phyloP scores from a whole-genome alignment of 2,888 invertebrate genomes.

The Conchocele bisecta region DNA sequence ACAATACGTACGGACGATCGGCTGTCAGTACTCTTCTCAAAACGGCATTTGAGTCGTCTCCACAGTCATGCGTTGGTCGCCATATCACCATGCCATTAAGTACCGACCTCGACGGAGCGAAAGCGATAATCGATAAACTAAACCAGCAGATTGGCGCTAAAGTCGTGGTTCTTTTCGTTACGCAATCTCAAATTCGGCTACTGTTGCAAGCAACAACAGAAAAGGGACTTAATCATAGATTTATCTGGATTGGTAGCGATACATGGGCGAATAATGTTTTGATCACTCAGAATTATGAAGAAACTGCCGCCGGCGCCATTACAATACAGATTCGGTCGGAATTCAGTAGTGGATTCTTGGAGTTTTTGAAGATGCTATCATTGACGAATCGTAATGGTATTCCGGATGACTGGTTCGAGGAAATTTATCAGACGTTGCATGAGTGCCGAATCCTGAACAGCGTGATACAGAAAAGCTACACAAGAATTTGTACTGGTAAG shows the following conservation, averaged over 20 bases:
- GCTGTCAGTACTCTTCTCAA: slow-evolving; percentile 75
- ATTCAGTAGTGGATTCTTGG: slow-evolving; percentile 73
- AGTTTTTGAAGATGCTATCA: slow-evolving; percentile 75
- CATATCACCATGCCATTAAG: slow-evolving; percentile 67
- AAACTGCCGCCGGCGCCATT: slow-evolving; percentile 76
- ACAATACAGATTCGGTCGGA: slow-evolving; percentile 74
- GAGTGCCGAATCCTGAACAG: slow-evolving; percentile 79
- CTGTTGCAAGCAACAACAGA: slow-evolving; percentile 79
- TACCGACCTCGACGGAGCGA: slow-evolving; percentile 65
- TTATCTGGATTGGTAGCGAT: slow-evolving; percentile 79
- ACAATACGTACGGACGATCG: slow-evolving; percentile 74
- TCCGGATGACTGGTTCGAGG: slow-evolving; percentile 83
- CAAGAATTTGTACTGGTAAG: slow-evolving; percentile 72
- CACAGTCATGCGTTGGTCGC: slow-evolving; percentile 70
- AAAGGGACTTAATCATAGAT: slow-evolving; percentile 70
- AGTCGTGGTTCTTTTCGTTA: slow-evolving; percentile 81
- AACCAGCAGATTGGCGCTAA: slow-evolving; percentile 71
- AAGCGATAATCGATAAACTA: slow-evolving; percentile 64
- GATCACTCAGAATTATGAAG: slow-evolving; percentile 70
- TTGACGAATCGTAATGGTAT: slow-evolving; percentile 78
- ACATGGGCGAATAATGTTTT: slow-evolving; percentile 71
- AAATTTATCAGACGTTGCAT: slow-evolving; percentile 81
- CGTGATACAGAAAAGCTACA: slow-evolving; percentile 68
- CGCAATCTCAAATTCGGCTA: slow-evolving; percentile 71
- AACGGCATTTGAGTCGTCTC: slow-evolving; percentile 52